Conservation (phyloP, 2,113 vertebrate species). For the Pongo pygmaeus region DNA sequence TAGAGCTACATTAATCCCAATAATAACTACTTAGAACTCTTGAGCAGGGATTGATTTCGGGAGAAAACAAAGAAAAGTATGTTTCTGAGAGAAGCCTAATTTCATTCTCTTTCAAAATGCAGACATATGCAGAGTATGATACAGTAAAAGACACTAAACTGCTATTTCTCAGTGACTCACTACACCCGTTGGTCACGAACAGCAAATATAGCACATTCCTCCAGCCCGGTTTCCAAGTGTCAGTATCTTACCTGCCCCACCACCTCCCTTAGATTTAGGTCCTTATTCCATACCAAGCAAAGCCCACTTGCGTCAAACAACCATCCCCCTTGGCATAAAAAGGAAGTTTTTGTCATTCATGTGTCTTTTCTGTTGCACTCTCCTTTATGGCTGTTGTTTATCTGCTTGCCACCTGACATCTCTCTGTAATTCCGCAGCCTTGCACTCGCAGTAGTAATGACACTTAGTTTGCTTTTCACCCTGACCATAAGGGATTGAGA, state of each 20-base stretch:
- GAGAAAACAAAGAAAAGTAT: background rate
- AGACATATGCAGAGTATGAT: background rate
- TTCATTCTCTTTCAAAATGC: background rate
- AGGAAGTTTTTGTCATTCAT: background rate
- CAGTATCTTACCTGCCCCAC: background rate
- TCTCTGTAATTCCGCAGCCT: background rate
- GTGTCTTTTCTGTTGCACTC: background rate
- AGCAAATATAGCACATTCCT: background rate
- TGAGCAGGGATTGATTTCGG: background rate
- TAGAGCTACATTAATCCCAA: background rate
- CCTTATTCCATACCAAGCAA: background rate
- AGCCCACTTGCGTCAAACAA: background rate
- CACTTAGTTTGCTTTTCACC: background rate
- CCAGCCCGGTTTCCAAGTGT: background rate
- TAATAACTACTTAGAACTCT: slow-evolving; percentile 24
- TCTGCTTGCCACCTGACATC: background rate
- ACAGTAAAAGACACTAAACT: background rate
- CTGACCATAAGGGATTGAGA: background rate
- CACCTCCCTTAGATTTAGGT: background rate
- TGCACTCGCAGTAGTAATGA: background rate
- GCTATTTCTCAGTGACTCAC: background rate
- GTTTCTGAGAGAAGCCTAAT: background rate
- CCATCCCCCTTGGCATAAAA: background rate
- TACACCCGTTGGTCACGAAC: background rate
- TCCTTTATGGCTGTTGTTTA: background rate